Evolutionary conservation across 2,888 invertebrate species (phyloP), one percentile per base, ranked within the genome.

Genomic region (Phalera bucephala): DNA sequence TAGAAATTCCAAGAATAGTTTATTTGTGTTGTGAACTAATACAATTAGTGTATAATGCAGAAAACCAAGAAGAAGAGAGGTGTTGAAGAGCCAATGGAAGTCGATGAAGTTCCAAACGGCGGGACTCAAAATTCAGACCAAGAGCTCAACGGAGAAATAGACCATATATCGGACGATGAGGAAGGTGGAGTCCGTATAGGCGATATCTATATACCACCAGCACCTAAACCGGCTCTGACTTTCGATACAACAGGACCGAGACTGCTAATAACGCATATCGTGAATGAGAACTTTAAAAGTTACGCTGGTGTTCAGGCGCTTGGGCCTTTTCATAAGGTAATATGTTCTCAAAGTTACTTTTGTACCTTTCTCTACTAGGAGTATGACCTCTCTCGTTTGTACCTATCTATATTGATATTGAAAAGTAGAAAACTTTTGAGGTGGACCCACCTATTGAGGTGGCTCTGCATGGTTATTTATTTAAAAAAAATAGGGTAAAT

Each of bases 241-340:
- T 92, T 94, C 44, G 95, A 95, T 54, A 89, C 92, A 6, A 93
- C 91, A 25, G 97, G 96, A 0, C 95, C 97, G 0, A 92, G 99
- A 10, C 85, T 99, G 26, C 94, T 99, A 40, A 99, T 99, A 34
- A 94, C 94, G 1, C 93, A 95, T 58, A 99, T 99, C 55, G 94
- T 94, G 0, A 98, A 97, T 76, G 92, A 94, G 32, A 97, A 99
- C 78, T 99, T 99, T 76, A 99, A 99, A 82, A 99, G 99, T 68
- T 99, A 99, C 67, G 97, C 96, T 17, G 96, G 96, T 0, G 91
- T 91, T 22, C 93, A 95, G 63, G 79, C 87, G 1, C 90, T 99
- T 33, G 99, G 99, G 0, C 99, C 99, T 0, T 99, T 99, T 81
- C 97, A 99, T 77, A 97, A 98, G 91, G 97, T 97, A 89, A 50